Evolutionary conservation across 2,888 invertebrate species (phyloP), one percentile per base, ranked within the genome.

Genomic region (Protodeltote pygarga): DNA sequence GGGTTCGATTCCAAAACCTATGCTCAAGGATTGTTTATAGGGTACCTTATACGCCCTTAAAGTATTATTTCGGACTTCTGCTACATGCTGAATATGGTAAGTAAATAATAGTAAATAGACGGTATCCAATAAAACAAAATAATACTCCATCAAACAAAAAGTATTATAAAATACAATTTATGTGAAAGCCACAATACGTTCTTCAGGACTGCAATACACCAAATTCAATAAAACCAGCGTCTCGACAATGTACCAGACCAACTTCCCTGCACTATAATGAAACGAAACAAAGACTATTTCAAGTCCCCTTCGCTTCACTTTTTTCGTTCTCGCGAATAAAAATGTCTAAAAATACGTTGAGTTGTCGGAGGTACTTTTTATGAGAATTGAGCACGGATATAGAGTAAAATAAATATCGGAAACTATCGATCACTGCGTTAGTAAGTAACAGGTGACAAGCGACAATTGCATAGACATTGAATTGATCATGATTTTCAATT

Each of bases 341-440:
- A 83, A 79, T 68, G 81, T 85, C 85, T 84, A 79, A 81, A 77
- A 77, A 82, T 79, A 83, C 79, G 79, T 75, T 74, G 76, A 69
- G 74, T 77, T 77, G 81, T 80, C 80, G 79, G 75, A 68, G 74
- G 76, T 72, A 75, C 75, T 87, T 89, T 89, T 89, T 68, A 84
- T 74, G 81, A 77, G 70, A n/a, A n/a, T n/a, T n/a, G n/a, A n/a
- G n/a, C n/a, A n/a, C n/a, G n/a, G n/a, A n/a, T n/a, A n/a, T n/a
- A n/a, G n/a, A n/a, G n/a, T n/a, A n/a, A n/a, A n/a, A n/a, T n/a
- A n/a, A n/a, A n/a, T n/a, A n/a, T n/a, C n/a, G n/a, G n/a, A n/a
- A n/a, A n/a, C n/a, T n/a, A n/a, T n/a, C n/a, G n/a, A n/a, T n/a
- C n/a, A n/a, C n/a, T n/a, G n/a, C n/a, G n/a, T n/a, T n/a, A n/a